Base-by-base conservation (phyloP, 2,113 vertebrate genomes). In the Trematocara zebra region DNA sequence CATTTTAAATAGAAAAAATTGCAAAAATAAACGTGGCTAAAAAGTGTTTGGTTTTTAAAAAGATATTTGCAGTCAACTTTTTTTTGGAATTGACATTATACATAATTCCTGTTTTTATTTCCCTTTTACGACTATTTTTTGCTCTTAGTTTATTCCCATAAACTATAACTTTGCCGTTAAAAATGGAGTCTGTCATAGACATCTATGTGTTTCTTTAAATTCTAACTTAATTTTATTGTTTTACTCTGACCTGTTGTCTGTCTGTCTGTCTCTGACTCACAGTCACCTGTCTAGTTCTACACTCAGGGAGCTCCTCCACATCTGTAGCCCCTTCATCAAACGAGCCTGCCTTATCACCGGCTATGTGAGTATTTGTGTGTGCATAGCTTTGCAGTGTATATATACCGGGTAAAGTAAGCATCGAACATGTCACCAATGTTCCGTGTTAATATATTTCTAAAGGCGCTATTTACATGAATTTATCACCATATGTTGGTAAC, bases 241-340 rank as follows among this genome's bases (percentile, higher is more conserved):
- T 28, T 33, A 54, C 20, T 54, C n/a, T 56, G 67, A 78, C 12
- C 14, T 69, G 2, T 42, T 42, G 2, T 79, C 61, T 80, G 11
- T 51, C 6, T 86, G 7, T 92, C 42, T 84, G 8, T 82, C 11
- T 44, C 91, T 92, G 26, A 82, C 51, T 87, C 78, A 31, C 88
- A 97, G 96, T 79, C 87, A 93, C 59, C 82, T 95, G 35, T 93
- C 90, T 1, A 61, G 85, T 11, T 95, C 91, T 79, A 89, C 88
- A 88, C 56, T 92, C 35, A 90, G 88, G 76, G 93, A 93, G 56
- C 86, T 96, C 10, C 54, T 92, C 8, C 86, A 84, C 69, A 88
- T 94, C 82, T 96, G 96, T 79, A 94, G 93, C 26, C 97, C 98
- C 4, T 98, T 99, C 94, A 92, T 99, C 88, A 99, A 98, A 92